Evolutionary conservation across 2,113 vertebrate genomes (phyloP).

Genomic region (Copsychus sechellarum): DNA sequence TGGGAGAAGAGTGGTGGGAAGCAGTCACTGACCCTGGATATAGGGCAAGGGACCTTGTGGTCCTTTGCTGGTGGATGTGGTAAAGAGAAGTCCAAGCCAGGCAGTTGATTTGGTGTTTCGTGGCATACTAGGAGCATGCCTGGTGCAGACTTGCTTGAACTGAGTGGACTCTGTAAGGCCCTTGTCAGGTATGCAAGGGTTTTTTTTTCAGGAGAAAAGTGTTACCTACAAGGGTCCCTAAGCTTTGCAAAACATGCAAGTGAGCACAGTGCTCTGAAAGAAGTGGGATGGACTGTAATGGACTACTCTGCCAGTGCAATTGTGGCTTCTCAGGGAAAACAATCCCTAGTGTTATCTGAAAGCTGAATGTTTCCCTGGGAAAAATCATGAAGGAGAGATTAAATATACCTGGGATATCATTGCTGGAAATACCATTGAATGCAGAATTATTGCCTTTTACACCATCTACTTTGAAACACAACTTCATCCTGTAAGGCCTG

Average conservation of each 20-base stretch:
- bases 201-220: background rate
- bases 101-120: background rate
- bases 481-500: background rate
- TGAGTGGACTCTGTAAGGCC: background rate
- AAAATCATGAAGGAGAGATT: background rate
- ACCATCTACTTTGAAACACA: background rate
- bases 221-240: background rate
- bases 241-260: background rate
- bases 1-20: background rate
- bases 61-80: background rate
- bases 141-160: background rate
- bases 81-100: background rate
- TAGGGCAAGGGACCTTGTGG: background rate
- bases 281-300: background rate
- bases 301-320: accelerated
- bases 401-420: background rate
- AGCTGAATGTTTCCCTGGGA: background rate
- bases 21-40: background rate
- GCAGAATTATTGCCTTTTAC: background rate
- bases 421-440: background rate
- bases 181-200: accelerated
- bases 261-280: background rate
- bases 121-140: background rate
- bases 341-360: background rate
- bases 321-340: background rate